Evolutionary conservation across 2,888 invertebrate species (phyloP).

Genomic region (Diogma glabrata): DNA sequence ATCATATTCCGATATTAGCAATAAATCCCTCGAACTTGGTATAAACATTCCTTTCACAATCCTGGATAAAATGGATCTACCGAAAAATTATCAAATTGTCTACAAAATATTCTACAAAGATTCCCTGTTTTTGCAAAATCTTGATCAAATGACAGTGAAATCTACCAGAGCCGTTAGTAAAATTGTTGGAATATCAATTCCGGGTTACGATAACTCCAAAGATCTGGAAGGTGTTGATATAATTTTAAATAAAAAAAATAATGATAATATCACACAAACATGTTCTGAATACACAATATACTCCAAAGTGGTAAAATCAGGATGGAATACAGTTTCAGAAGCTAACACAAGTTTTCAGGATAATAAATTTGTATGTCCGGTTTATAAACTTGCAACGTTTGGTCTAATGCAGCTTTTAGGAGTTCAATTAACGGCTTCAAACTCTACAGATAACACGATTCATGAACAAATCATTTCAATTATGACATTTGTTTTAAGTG

Average conservation of each 20-base stretch:
- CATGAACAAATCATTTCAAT: background rate
- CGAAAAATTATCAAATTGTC: background rate
- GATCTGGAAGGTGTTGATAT: background rate
- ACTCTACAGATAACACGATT: too few relatives aligned
- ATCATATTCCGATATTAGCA: background rate
- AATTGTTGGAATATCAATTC: background rate
- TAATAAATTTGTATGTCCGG: background rate
- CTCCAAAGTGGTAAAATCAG: background rate
- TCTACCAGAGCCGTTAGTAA: slow-evolving; percentile 1
- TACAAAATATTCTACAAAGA: slow-evolving; percentile 4
- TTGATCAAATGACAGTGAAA: too few relatives aligned
- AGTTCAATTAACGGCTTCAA: background rate
- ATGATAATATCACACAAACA: too few relatives aligned
- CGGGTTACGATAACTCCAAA: background rate
- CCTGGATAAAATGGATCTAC: background rate
- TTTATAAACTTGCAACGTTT: slow-evolving; percentile 1
- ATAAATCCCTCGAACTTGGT: background rate
- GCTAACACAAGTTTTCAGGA: background rate
- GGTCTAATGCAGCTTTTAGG: background rate
- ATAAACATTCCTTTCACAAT: background rate
- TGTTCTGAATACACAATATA: background rate
- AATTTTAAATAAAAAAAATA: background rate
- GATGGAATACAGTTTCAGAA: background rate
- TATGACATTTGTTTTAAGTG: background rate
- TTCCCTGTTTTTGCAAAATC: background rate